These are phyloP conservation scores for Pissodes strobi DNA, from an alignment of 1,140 invertebrate genomes.

Conservation along the genomic window DNA sequence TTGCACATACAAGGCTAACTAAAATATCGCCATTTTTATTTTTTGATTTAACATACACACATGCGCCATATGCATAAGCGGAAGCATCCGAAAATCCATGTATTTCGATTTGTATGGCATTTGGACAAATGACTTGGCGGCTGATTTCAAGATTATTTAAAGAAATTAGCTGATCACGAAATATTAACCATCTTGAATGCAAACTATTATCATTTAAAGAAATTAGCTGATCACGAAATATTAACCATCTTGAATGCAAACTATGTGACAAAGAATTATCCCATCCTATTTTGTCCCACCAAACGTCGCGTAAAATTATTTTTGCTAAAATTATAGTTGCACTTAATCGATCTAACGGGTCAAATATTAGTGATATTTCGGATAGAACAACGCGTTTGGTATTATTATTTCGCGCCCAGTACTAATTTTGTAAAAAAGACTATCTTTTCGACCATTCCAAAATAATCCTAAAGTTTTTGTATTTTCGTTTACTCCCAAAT, in stretches of 20 bases:
- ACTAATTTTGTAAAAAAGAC: background rate
- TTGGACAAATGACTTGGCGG: background rate
- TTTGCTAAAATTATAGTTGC: too few species aligned
- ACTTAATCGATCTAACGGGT: too few species aligned
- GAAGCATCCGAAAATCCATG: background rate
- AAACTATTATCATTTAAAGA: too few species aligned
- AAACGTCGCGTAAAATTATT: background rate
- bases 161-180: too few species aligned
- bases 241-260: too few species aligned
- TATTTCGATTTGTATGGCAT: background rate
- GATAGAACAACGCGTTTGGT: background rate
- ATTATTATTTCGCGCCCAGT: background rate
- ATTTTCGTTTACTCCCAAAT: background rate
- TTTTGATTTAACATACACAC: slow-evolving; percentile 33
- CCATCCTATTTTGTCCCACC: background rate
- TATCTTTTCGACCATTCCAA: too few species aligned
- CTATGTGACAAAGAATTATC: too few species aligned
- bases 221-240: too few species aligned
- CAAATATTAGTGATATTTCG: background rate
- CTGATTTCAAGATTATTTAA: background rate
- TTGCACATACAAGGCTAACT: slow-evolving; percentile 48
- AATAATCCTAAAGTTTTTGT: too few species aligned
- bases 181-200: too few species aligned
- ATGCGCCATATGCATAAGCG: too few species aligned
- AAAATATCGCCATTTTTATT: slow-evolving; percentile 24